These are phyloP conservation scores for Helicoverpa armigera DNA, from an alignment of 1,140 invertebrate genomes.

Conservation along the genomic window DNA sequence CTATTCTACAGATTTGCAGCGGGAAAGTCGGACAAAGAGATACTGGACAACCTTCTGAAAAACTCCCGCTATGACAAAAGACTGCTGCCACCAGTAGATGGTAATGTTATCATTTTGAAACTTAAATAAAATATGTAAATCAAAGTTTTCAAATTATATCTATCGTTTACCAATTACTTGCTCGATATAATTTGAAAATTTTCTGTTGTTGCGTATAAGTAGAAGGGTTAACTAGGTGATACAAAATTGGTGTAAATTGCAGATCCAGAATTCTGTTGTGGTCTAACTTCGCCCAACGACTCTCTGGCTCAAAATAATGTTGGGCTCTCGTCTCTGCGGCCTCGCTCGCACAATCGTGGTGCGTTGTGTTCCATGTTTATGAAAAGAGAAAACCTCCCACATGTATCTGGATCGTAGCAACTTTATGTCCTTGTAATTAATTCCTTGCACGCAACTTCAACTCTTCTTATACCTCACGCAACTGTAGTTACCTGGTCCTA, in stretches of 20 bases:
- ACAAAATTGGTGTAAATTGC: slow-evolving; percentile 87
- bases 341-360: slow-evolving; percentile 89
- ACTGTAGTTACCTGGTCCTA: slow-evolving; percentile 56
- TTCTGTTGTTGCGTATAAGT: slow-evolving; percentile 5
- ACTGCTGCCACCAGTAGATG: slow-evolving; percentile 94
- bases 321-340: slow-evolving; percentile 88
- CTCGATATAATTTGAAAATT: slow-evolving; percentile 5
- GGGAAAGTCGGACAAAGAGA: slow-evolving; percentile 96
- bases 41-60: slow-evolving; percentile 93
- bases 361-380: slow-evolving; percentile 87
- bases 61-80: slow-evolving; percentile 95
- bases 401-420: slow-evolving; percentile 57
- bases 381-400: slow-evolving; percentile 81
- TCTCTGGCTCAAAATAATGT: slow-evolving; percentile 81
- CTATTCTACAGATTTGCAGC: slow-evolving; percentile 90
- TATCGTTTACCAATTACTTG: not conserved
- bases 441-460: slow-evolving; percentile 60
- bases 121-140: not conserved
- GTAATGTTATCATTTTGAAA: slow-evolving; percentile 84
- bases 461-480: slow-evolving; percentile 56
- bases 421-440: slow-evolving; percentile 59
- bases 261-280: slow-evolving; percentile 96
- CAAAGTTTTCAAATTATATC: slow-evolving; percentile 28
- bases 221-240: slow-evolving; percentile 16
- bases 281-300: slow-evolving; percentile 91